phyloP scores from a whole-genome alignment of 2,113 vertebrate species.

The Dendrocopos noguchii region DNA sequence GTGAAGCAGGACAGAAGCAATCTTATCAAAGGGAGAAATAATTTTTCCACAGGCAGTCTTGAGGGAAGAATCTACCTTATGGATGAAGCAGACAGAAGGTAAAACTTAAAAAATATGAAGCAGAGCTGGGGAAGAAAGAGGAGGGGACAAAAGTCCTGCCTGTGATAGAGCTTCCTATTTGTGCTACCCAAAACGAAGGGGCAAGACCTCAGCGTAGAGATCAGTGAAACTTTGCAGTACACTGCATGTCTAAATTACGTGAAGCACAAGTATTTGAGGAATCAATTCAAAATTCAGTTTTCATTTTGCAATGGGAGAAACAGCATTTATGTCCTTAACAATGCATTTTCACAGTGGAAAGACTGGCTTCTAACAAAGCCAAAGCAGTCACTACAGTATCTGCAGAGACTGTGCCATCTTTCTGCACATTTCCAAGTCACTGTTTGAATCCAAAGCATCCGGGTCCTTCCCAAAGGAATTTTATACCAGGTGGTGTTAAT shows the following conservation, averaged over 20 bases:
- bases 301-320: background rate
- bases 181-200: background rate
- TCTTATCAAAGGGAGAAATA: background rate
- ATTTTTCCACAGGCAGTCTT: background rate
- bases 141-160: background rate
- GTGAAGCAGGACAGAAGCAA: background rate
- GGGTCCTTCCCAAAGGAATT: slow-evolving; percentile 26
- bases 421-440: background rate
- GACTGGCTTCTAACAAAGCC: background rate
- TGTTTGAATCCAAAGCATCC: background rate
- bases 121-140: background rate
- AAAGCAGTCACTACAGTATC: background rate
- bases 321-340: background rate
- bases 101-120: background rate
- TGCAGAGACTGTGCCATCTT: slow-evolving; percentile 3
- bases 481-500: slow-evolving; percentile 68
- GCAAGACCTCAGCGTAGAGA: background rate
- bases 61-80: background rate
- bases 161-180: background rate
- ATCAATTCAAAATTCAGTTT: background rate
- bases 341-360: background rate
- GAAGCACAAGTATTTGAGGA: background rate
- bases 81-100: background rate
- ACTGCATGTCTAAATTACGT: background rate
- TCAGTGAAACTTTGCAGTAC: background rate